phyloP scores from a whole-genome alignment of 2,113 vertebrate species.

The Motacilla tschutschensis region DNA sequence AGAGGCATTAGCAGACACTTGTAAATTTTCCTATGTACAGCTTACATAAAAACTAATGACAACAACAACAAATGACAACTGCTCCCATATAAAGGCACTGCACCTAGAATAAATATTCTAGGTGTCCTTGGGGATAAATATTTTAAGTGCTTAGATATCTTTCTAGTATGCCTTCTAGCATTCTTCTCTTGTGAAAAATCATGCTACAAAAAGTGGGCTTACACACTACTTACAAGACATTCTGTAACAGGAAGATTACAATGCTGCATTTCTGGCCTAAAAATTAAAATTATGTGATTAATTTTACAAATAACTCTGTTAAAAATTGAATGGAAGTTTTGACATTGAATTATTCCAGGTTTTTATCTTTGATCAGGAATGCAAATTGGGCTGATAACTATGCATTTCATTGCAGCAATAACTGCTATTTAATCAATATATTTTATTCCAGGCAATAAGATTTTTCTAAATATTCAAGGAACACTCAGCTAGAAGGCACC shows the following conservation, averaged over 20 bases:
- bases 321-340: neutral
- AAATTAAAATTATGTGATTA: neutral
- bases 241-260: neutral
- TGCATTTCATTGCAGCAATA: neutral
- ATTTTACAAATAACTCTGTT: neutral
- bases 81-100: conserved; percentile 40
- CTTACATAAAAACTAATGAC: conserved; percentile 62
- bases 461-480: neutral
- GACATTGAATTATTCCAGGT: neutral
- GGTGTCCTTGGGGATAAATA: conserved; percentile 31
- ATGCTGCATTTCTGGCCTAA: neutral
- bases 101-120: conserved; percentile 63
- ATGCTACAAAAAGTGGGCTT: neutral
- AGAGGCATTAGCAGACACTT: conserved; percentile 64
- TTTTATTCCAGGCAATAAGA: neutral
- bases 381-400: neutral
- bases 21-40: conserved; percentile 58
- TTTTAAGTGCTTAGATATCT: neutral
- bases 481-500: neutral
- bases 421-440: neutral
- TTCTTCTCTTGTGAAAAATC: neutral
- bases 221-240: neutral
- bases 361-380: neutral
- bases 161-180: neutral
- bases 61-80: conserved; percentile 28